Evolutionary conservation across 1,140 invertebrate genomes (phyloP), one percentile per base, ranked within the genome.

Genomic region (Schmidtea mediterranea): DNA sequence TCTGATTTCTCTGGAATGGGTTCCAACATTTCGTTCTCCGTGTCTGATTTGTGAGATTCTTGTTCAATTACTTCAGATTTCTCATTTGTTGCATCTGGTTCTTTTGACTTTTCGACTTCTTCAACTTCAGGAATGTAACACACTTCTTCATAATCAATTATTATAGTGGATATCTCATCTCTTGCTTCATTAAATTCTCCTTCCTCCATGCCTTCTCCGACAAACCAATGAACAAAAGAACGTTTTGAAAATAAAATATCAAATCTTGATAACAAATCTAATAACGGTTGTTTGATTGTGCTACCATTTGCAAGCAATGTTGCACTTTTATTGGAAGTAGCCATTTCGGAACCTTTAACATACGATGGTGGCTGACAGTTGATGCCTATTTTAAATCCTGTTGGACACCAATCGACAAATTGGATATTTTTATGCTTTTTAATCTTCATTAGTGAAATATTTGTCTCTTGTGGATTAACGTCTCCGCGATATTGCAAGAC

Each of bases 361-460:
- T 53, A 52, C 13, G 55, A 55, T 21, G 60, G 56, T 22, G 59
- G 56, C 46, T 62, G 60, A 46, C 56, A 55, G 49, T 60, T 60
- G 51, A 60, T 56, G 13, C 55, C 55, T n/a, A 61, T 57, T 52
- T 60, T 58, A 48, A 59, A 60, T 2, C 53, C 53, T 43, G 53
- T 54, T 23, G 53, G 53, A 43, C 43, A 54, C 53, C 53, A 54
- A 38, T 54, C 53, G 8, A 54, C 53, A 51, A 54, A 54, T 32
- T 53, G 52, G 36, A 54, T 22, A 37, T 41, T 40, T 39, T 39
- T 49, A 19, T 51, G 54, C 9, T 22, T 23, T 36, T 39, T 80
- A 60, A 80, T 78, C 16, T 73, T 71, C 2, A 76, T 76, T 54
- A 80, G 78, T 18, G 79, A 76, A n/a, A 77, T 76, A 59, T 80